Conservation (phyloP, 2,888 invertebrate species). For the Nomada flava region DNA sequence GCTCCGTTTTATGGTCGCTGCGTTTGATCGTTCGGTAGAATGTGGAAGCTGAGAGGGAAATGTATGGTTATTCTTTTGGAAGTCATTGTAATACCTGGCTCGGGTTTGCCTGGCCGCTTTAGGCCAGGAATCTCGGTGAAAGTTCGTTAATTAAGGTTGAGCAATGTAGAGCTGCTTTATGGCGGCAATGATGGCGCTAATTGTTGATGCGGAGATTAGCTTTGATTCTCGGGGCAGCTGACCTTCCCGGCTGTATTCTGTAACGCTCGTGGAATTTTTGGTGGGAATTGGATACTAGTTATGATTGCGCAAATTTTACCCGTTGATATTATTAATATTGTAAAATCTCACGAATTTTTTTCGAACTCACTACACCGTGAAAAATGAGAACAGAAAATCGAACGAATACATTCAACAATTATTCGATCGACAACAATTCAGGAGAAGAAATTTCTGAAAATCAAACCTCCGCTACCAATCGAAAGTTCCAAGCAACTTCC, state of each 20-base stretch:
- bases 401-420: neutral
- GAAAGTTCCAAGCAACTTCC: conserved; percentile 8
- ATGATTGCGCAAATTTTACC: too few species aligned
- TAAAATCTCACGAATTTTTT: too few species aligned
- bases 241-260: too few species aligned
- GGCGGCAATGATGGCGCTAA: neutral
- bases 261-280: neutral
- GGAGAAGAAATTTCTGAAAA: neutral
- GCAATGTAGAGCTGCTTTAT: neutral
- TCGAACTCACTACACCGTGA: too few species aligned
- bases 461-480: neutral
- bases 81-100: too few species aligned
- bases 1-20: too few species aligned
- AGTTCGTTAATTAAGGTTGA: conserved; percentile 2
- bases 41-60: neutral
- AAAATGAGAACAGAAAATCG: too few species aligned
- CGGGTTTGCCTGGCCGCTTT: neutral
- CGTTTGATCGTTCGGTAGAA: neutral
- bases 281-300: too few species aligned
- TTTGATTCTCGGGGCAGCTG: too few species aligned
- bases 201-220: neutral
- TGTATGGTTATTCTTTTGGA: neutral
- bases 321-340: too few species aligned
- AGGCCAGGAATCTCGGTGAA: neutral
- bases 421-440: neutral